phyloP scores from a whole-genome alignment of 2,888 invertebrate genomes.

The Pherbina coryleti region DNA sequence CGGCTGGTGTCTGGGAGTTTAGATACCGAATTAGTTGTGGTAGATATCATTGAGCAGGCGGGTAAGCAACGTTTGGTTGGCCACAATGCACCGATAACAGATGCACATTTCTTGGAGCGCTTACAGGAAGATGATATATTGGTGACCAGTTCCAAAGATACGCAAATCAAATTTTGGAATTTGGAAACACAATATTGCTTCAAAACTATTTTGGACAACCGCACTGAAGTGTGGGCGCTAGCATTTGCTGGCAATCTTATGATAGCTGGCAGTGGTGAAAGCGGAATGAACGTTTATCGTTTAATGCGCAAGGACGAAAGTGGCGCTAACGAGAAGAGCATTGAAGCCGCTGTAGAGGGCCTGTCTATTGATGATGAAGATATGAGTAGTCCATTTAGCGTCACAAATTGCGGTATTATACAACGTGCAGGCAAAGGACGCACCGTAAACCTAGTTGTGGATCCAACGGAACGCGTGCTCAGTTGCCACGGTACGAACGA shows the following conservation, averaged over 20 bases:
- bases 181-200: slow-evolving; percentile 95
- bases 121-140: slow-evolving; percentile 71
- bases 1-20: slow-evolving; percentile 86
- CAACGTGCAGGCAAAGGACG: slow-evolving; percentile 84
- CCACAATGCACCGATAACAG: slow-evolving; percentile 91
- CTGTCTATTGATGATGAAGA: slow-evolving; percentile 65
- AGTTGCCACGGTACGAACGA: slow-evolving; percentile 88
- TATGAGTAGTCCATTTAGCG: slow-evolving; percentile 76
- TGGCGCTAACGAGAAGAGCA: slow-evolving; percentile 70
- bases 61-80: slow-evolving; percentile 91
- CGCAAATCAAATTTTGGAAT: slow-evolving; percentile 97
- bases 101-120: slow-evolving; percentile 78
- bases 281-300: slow-evolving; percentile 88
- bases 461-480: slow-evolving; percentile 79
- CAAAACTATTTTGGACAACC: slow-evolving; percentile 91
- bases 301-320: slow-evolving; percentile 72
- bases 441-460: slow-evolving; percentile 80
- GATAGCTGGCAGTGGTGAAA: slow-evolving; percentile 89
- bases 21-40: slow-evolving; percentile 94
- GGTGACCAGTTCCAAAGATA: slow-evolving; percentile 91
- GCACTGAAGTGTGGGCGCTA: slow-evolving; percentile 91
- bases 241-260: slow-evolving; percentile 83
- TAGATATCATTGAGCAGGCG: slow-evolving; percentile 93
- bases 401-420: slow-evolving; percentile 84
- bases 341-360: slow-evolving; percentile 69